These are phyloP conservation scores for Apis florea DNA, from an alignment of 1,140 invertebrate species.

Conservation along the genomic window DNA sequence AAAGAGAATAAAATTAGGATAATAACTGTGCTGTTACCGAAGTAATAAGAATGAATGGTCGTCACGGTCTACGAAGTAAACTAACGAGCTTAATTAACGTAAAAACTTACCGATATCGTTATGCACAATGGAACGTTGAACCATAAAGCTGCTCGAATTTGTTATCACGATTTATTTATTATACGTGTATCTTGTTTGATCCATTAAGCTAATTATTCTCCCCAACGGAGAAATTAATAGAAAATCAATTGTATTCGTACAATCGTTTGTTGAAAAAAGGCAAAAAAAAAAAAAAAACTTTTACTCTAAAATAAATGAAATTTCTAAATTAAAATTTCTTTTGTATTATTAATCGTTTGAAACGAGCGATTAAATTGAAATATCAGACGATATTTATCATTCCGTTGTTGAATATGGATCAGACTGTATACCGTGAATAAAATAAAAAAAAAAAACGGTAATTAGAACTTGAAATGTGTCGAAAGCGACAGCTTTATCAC, in stretches of 20 bases:
- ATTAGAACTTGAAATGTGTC: neutral
- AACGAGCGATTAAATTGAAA: neutral
- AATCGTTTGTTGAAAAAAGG: too few relatives aligned
- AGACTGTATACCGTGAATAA: neutral
- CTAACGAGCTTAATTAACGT: constrained; percentile 15
- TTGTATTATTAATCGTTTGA: neutral
- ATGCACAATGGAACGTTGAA: neutral
- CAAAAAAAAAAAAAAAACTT: neutral
- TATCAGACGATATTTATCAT: too few relatives aligned
- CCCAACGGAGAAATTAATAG: neutral
- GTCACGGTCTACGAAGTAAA: constrained; percentile 15
- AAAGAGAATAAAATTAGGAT: constrained; percentile 7
- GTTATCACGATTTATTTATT: neutral
- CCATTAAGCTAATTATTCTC: too few relatives aligned
- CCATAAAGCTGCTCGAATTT: neutral
- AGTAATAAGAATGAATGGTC: neutral
- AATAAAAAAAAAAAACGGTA: neutral
- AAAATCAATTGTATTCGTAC: neutral
- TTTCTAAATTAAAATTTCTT: too few relatives aligned
- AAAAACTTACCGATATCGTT: constrained; percentile 3
- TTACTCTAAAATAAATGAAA: neutral
- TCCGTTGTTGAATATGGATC: neutral
- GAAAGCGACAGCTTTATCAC: constrained; percentile 5
- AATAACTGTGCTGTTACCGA: neutral
- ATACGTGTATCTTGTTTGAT: too few relatives aligned